phyloP scores from a whole-genome alignment of 1,140 invertebrate genomes.

The Ips nitidus region DNA sequence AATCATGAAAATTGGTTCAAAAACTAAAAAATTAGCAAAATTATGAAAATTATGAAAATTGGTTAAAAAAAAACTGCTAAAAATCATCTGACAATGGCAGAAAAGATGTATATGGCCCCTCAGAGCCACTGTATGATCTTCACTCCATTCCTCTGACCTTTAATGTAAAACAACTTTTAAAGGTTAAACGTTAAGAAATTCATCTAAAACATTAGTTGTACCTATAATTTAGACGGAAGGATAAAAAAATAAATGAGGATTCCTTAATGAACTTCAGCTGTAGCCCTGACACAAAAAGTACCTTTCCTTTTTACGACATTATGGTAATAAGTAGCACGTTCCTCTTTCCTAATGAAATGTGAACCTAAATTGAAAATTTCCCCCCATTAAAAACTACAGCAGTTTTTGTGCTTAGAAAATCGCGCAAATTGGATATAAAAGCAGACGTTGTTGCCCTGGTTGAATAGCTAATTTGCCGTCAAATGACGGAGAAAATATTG shows the following conservation, averaged over 20 bases:
- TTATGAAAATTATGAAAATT: too few species aligned
- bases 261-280: slow-evolving; percentile 22
- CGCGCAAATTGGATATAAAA: slow-evolving; percentile 28
- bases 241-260: slow-evolving; percentile 15
- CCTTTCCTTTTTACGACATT: slow-evolving; percentile 20
- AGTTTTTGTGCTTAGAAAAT: slow-evolving; percentile 20
- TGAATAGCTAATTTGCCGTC: slow-evolving; percentile 26
- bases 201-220: too few species aligned
- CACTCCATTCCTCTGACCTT: too few species aligned
- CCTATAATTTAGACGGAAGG: too few species aligned
- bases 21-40: too few species aligned
- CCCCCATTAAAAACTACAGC: slow-evolving; percentile 26
- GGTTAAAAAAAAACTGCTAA: too few species aligned
- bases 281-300: slow-evolving; percentile 5
- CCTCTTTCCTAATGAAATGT: slow-evolving; percentile 22
- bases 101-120: too few species aligned
- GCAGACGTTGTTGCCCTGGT: slow-evolving; percentile 24
- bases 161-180: too few species aligned
- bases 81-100: too few species aligned
- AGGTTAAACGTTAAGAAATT: too few species aligned
- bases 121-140: too few species aligned
- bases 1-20: too few species aligned
- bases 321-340: slow-evolving; percentile 19
- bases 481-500: slow-evolving; percentile 20
- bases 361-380: slow-evolving; percentile 20